Percentiles rank a stretch among this genome's conserved stretches.
These are phyloP conservation scores for Pseudomyrmex sp. DNA, from an alignment of 1,140 invertebrate genomes.

Conservation along the genomic window DNA sequence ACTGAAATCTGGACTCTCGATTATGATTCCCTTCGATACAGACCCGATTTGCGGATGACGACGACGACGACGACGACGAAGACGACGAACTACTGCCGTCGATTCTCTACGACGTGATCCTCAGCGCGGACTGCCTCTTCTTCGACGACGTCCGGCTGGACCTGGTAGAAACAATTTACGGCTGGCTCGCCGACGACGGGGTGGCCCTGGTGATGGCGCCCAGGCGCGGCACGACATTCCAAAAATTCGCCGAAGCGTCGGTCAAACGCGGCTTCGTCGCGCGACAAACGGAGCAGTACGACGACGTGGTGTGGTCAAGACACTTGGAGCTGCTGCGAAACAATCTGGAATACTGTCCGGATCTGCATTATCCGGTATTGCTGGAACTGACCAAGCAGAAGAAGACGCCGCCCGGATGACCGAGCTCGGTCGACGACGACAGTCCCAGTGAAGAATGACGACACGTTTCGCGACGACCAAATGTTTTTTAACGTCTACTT, in stretches of 20 bases:
- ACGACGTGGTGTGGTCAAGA: constrained; percentile 88
- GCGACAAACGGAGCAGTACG: constrained; percentile 87
- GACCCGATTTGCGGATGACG: constrained; percentile 74
- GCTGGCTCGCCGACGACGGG: constrained; percentile 88
- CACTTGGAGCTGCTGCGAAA: constrained; percentile 87
- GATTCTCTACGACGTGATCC: constrained; percentile 88
- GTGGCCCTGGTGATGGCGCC: constrained; percentile 92
- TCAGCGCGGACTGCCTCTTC: constrained; percentile 93
- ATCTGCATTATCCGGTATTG: constrained; percentile 89
- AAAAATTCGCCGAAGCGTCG: constrained; percentile 88
- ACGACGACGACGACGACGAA: constrained; percentile 70
- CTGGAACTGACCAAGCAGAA: constrained; percentile 86
- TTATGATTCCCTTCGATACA: constrained; percentile 67
- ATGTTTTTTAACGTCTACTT: constrained; percentile 11
- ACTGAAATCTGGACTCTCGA: constrained; percentile 23
- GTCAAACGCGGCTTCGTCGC: constrained; percentile 86
- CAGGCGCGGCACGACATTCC: constrained; percentile 89
- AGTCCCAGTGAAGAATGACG: constrained; percentile 28
- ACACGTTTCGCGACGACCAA: not conserved
- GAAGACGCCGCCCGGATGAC: constrained; percentile 79
- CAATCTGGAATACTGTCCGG: constrained; percentile 88
- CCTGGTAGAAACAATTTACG: constrained; percentile 89
- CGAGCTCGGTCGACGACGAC: constrained; percentile 40
- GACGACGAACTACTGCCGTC: constrained; percentile 71
- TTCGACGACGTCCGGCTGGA: constrained; percentile 92